These are phyloP conservation scores for Crepidodera aurea DNA, from an alignment of 2,888 invertebrate genomes.

Conservation along the genomic window DNA sequence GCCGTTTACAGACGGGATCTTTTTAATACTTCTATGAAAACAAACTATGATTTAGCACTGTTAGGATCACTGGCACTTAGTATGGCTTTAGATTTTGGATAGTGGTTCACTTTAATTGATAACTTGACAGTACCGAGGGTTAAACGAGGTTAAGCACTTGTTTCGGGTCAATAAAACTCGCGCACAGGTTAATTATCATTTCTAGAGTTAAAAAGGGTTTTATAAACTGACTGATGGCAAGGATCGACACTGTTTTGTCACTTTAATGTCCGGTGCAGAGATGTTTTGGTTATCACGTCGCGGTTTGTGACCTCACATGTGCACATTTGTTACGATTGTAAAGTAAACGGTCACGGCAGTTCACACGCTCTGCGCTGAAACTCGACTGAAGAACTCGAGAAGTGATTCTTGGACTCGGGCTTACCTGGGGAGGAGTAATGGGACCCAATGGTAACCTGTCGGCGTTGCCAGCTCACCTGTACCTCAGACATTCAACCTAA, in stretches of 20 bases:
- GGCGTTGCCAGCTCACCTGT: slow-evolving; percentile 59
- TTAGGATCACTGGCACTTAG: slow-evolving; percentile 21
- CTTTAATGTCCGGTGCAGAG: slow-evolving; percentile 15
- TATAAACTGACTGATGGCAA: background rate
- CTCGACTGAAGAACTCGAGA: slow-evolving; percentile 53
- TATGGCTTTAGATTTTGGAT: slow-evolving; percentile 2
- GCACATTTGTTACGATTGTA: slow-evolving; percentile 25
- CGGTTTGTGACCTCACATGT: slow-evolving; percentile 42
- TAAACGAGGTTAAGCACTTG: slow-evolving; percentile 10
- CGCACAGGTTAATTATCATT: slow-evolving; percentile 7
- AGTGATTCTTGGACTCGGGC: slow-evolving; percentile 31
- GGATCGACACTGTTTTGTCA: slow-evolving; percentile 8
- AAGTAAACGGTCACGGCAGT: slow-evolving; percentile 30
- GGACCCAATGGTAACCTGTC: slow-evolving; percentile 52
- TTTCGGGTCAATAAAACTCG: slow-evolving; percentile 13
- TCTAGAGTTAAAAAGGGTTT: background rate
- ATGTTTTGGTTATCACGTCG: slow-evolving; percentile 32
- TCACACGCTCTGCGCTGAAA: slow-evolving; percentile 53
- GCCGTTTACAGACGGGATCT: slow-evolving; percentile 58
- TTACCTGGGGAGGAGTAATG: slow-evolving; percentile 57
- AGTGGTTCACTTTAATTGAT: slow-evolving; percentile 6
- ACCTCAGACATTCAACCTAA: slow-evolving; percentile 55
- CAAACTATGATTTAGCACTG: slow-evolving; percentile 45
- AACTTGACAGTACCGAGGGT: background rate
- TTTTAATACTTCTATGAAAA: slow-evolving; percentile 51